These are phyloP conservation scores for Leucopternis melanops DNA, from an alignment of 2,113 vertebrate species.

Conservation along the genomic window DNA sequence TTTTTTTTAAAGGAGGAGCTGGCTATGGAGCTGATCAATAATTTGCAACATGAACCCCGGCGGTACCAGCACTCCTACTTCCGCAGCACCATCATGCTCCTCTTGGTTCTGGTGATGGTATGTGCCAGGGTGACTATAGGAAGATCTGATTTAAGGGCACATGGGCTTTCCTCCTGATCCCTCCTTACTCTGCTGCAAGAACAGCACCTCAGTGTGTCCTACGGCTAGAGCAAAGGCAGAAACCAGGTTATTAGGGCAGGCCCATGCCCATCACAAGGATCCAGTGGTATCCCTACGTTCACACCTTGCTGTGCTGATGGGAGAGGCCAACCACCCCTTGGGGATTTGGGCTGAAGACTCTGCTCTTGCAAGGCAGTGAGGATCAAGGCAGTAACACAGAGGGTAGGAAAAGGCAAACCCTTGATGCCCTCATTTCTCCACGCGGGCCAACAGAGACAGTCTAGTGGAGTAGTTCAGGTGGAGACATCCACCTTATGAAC, in stretches of 20 bases:
- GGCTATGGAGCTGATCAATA: conserved; percentile 78
- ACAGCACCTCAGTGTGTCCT: background rate
- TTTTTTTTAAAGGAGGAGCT: conserved; percentile 81
- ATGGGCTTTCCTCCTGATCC: background rate
- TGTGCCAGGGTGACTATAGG: background rate
- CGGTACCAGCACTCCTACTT: conserved; percentile 79
- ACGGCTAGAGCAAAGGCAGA: background rate
- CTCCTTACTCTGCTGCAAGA: background rate
- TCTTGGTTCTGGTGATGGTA: conserved; percentile 82
- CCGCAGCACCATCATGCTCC: conserved; percentile 71
- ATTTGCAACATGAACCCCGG: conserved; percentile 44
- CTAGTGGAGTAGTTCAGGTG: background rate
- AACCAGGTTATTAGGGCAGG: background rate
- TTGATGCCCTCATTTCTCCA: rapidly evolving
- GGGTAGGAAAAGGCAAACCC: background rate
- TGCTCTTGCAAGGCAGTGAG: background rate
- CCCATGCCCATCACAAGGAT: background rate
- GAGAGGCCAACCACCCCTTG: background rate
- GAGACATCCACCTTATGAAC: rapidly evolving
- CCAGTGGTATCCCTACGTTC: background rate
- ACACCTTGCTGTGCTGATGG: background rate
- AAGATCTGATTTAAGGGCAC: background rate
- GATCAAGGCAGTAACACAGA: background rate
- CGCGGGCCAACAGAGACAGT: rapidly evolving
- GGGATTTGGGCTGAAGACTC: background rate